These are phyloP conservation scores for Protophormia terraenovae DNA, from an alignment of 2,888 invertebrate genomes.

Conservation along the genomic window DNA sequence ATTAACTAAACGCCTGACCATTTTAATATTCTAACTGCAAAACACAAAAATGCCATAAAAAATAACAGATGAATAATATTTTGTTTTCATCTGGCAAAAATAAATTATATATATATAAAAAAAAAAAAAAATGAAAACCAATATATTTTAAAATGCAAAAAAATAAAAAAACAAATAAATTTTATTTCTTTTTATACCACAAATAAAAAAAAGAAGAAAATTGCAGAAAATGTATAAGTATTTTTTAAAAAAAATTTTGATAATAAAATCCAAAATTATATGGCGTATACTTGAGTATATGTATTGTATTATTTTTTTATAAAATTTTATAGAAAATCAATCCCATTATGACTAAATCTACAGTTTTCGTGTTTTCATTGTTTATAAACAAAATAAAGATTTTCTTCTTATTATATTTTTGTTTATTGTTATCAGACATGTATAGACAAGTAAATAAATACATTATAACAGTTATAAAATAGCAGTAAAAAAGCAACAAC, in stretches of 20 bases:
- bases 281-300: slow-evolving; percentile 41
- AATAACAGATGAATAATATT: not conserved
- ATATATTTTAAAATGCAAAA: not conserved
- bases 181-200: not conserved
- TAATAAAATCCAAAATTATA: slow-evolving; percentile 39
- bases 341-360: not conserved
- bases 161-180: not conserved
- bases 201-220: too few species aligned
- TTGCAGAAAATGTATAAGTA: too few species aligned
- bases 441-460: slow-evolving; percentile 14
- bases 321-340: not conserved
- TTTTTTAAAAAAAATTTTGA: not conserved
- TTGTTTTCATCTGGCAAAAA: slow-evolving; percentile 6
- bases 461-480: too few species aligned
- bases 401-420: not conserved
- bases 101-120: not conserved
- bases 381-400: not conserved
- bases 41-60: not conserved
- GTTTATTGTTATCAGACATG: not conserved
- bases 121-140: not conserved
- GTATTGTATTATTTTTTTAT: not conserved
- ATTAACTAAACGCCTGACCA: not conserved
- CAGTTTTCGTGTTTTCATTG: not conserved
- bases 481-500: too few species aligned
- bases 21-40: not conserved